These are phyloP conservation scores for Ectobius pallidus DNA, from an alignment of 2,888 invertebrate genomes.

Conservation along the genomic window DNA sequence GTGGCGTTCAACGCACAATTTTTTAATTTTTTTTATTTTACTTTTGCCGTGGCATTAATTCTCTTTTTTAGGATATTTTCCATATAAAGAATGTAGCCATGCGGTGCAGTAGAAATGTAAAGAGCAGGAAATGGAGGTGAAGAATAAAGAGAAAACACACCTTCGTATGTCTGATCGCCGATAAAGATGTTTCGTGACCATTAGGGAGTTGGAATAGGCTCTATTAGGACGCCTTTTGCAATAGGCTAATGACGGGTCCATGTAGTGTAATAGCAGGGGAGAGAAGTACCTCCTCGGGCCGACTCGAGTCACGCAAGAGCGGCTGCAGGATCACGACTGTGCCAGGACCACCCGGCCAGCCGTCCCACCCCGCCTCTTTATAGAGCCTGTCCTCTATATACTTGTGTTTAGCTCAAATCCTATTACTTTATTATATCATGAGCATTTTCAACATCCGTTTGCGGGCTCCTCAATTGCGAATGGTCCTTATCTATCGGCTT, in stretches of 20 bases:
- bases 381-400: not conserved
- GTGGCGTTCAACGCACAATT: too few relatives aligned
- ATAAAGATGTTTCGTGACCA: constrained; percentile 44
- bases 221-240: constrained; percentile 60
- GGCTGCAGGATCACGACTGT: constrained; percentile 19
- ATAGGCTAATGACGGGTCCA: constrained; percentile 58
- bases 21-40: too few relatives aligned
- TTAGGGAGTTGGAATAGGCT: constrained; percentile 45
- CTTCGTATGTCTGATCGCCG: constrained; percentile 39
- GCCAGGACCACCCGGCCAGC: constrained; percentile 33
- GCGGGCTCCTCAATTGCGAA: too few relatives aligned
- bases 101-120: too few relatives aligned
- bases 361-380: constrained; percentile 27
- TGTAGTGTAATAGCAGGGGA: constrained; percentile 47
- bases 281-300: constrained; percentile 18
- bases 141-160: constrained; percentile 27
- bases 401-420: too few relatives aligned
- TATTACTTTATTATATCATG: too few relatives aligned
- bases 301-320: constrained; percentile 20
- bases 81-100: too few relatives aligned
- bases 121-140: constrained; percentile 31
- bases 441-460: too few relatives aligned
- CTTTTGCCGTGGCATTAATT: too few relatives aligned
- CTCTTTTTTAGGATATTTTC: too few relatives aligned
- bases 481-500: too few relatives aligned